These are phyloP conservation scores for Papilio polytes DNA, from an alignment of 1,140 invertebrate genomes.

Conservation along the genomic window DNA sequence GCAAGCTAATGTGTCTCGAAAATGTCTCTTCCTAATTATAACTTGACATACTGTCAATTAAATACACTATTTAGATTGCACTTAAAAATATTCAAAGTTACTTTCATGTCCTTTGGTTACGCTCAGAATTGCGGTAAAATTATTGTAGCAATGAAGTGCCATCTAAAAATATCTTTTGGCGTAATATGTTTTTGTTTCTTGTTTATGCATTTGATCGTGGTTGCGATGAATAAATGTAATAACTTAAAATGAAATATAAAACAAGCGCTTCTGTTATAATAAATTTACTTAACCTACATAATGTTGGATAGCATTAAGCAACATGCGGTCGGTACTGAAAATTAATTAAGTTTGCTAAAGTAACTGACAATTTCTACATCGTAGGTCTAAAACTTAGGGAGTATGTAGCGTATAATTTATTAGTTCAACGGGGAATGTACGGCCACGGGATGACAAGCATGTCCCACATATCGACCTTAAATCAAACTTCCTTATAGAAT, in stretches of 20 bases:
- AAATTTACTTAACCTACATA: not conserved
- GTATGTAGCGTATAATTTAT: slow-evolving; percentile 51
- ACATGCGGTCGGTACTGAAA: slow-evolving; percentile 27
- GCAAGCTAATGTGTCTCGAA: slow-evolving; percentile 25
- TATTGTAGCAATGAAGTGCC: too few species aligned
- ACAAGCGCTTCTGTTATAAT: not conserved
- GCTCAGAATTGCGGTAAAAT: not conserved
- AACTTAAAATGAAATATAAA: not conserved
- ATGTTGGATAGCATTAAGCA: slow-evolving; percentile 4
- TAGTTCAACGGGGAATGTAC: slow-evolving; percentile 45
- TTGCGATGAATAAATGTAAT: not conserved
- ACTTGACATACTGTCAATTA: not conserved
- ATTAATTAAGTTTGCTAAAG: slow-evolving; percentile 53
- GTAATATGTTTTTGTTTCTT: not conserved
- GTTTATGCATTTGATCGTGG: too few species aligned
- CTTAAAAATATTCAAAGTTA: not conserved
- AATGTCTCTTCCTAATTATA: not conserved
- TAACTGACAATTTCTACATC: slow-evolving; percentile 50
- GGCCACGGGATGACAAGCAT: slow-evolving; percentile 43
- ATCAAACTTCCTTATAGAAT: slow-evolving; percentile 33
- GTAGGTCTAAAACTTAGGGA: slow-evolving; percentile 31
- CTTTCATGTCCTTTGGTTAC: not conserved
- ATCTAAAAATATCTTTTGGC: too few species aligned
- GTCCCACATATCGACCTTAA: slow-evolving; percentile 45
- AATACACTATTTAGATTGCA: not conserved